Evolutionary conservation across 2,113 vertebrate species (phyloP).

Genomic region (Eublepharis macularius): DNA sequence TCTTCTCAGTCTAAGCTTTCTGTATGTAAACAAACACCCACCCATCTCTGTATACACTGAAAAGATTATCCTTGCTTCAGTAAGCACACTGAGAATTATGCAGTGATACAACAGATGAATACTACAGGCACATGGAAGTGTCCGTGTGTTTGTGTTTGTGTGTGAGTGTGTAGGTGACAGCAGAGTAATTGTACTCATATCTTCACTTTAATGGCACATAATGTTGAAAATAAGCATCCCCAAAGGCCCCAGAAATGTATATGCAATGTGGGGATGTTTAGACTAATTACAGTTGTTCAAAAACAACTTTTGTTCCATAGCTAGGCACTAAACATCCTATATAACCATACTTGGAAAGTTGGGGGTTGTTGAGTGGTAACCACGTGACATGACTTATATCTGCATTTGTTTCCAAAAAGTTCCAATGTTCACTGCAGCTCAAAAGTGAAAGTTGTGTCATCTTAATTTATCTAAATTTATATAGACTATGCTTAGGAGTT

Average conservation of each 20-base stretch:
- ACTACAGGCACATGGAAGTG: background rate
- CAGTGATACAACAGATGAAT: slow-evolving; percentile 23
- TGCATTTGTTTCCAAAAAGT: background rate
- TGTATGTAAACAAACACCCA: background rate
- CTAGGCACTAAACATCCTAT: background rate
- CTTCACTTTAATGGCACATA: slow-evolving; percentile 5
- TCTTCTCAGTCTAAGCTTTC: background rate
- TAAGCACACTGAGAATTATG: background rate
- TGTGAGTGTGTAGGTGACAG: background rate
- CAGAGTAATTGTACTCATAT: slow-evolving; percentile 2
- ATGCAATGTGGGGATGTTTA: background rate
- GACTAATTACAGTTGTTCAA: background rate
- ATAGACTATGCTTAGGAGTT: background rate
- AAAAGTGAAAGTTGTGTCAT: background rate
- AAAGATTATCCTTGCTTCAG: slow-evolving; percentile 21
- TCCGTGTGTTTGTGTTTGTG: too few relatives aligned
- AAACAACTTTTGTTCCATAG: background rate
- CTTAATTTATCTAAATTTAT: background rate
- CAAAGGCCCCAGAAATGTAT: fast-evolving
- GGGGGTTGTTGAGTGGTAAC: background rate
- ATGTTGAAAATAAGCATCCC: background rate
- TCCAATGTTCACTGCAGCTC: background rate
- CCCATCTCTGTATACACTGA: background rate
- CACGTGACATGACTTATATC: background rate
- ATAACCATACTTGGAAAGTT: background rate